These are phyloP conservation scores for Limnephilus marmoratus DNA, from an alignment of 2,888 invertebrate species.

Conservation along the genomic window DNA sequence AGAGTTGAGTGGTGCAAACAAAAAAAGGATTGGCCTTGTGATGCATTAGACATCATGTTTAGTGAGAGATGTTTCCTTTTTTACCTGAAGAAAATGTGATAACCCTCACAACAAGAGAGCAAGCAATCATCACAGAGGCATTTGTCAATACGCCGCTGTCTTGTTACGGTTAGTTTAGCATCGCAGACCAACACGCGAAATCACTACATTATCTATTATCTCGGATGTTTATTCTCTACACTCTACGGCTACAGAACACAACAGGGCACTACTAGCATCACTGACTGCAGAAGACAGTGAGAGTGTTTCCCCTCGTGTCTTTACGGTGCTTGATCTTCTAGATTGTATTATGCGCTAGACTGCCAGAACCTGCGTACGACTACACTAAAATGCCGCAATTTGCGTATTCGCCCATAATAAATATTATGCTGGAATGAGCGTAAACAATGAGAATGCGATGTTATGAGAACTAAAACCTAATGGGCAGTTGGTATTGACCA, in stretches of 20 bases:
- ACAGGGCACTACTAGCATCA: not conserved
- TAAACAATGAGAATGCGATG: not conserved
- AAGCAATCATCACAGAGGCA: not conserved
- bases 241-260: not conserved
- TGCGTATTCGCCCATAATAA: not conserved
- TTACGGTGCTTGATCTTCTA: not conserved
- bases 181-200: slow-evolving; percentile 19
- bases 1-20: not conserved
- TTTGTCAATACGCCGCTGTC: slow-evolving; percentile 29
- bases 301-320: not conserved
- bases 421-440: not conserved
- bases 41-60: not conserved
- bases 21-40: not conserved
- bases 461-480: not conserved
- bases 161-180: slow-evolving; percentile 22
- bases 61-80: not conserved
- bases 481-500: not conserved
- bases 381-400: not conserved
- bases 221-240: not conserved
- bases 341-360: not conserved
- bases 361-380: not conserved
- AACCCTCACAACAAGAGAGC: not conserved
- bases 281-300: not conserved
- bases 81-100: not conserved
- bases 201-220: not conserved